Percentiles rank a stretch among this genome's conserved stretches.
phyloP scores from a whole-genome alignment of 2,113 vertebrate genomes.

The Odontophorus gujanensis region DNA sequence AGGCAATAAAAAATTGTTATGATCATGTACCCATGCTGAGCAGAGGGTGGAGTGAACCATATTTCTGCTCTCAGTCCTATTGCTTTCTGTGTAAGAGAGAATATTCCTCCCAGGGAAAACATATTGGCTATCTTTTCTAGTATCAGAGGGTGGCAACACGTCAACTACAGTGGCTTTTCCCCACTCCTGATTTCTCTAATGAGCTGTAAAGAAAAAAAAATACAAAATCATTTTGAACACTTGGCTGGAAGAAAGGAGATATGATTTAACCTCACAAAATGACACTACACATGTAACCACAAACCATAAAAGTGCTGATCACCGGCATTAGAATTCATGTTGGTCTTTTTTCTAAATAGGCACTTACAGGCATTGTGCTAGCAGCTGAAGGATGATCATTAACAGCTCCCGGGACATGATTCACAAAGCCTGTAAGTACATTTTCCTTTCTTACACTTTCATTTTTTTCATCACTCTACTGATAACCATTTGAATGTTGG shows the following conservation, averaged over 20 bases:
- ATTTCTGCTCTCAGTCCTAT: background rate
- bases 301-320: conserved; percentile 68
- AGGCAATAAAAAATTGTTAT: background rate
- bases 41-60: background rate
- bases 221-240: conserved; percentile 26
- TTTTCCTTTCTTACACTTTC: conserved; percentile 41
- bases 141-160: background rate
- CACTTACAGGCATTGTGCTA: conserved; percentile 77
- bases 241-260: conserved; percentile 14
- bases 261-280: conserved; percentile 55
- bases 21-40: background rate
- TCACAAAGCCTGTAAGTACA: conserved; percentile 61
- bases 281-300: conserved; percentile 22
- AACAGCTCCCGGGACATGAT: conserved; percentile 69
- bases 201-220: background rate
- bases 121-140: background rate
- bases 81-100: background rate
- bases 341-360: conserved; percentile 76
- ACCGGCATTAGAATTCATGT: conserved; percentile 65
- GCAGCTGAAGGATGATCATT: conserved; percentile 76
- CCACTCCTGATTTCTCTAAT: background rate
- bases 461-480: conserved; percentile 32
- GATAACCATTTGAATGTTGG: conserved; percentile 51
- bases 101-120: background rate
- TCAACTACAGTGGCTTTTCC: background rate